Evolutionary conservation across 2,113 vertebrate genomes (phyloP).

Genomic region (Laticauda colubrina): DNA sequence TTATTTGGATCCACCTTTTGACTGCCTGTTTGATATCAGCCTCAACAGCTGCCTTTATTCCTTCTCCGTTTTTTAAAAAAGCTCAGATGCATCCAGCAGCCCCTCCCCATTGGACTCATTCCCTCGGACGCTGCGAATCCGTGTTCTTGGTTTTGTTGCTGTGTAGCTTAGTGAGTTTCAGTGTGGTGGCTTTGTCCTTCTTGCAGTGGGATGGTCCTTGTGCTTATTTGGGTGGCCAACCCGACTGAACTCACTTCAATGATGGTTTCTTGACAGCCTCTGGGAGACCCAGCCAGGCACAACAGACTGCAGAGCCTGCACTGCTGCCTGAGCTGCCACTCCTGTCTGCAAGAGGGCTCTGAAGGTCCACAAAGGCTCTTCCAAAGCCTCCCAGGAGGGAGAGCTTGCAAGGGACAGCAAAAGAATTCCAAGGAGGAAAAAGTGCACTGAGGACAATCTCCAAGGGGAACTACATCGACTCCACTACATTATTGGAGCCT

Average conservation of each 20-base stretch:
- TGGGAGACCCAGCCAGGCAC: not conserved
- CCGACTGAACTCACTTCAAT: not conserved
- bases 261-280: not conserved
- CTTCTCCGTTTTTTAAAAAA: not conserved
- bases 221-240: not conserved
- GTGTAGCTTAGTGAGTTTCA: not conserved
- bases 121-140: not conserved
- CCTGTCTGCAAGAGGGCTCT: constrained; percentile 40
- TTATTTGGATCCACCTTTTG: not conserved
- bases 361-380: constrained; percentile 25
- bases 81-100: not conserved
- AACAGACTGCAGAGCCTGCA: not conserved
- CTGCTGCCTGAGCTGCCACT: not conserved
- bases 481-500: not conserved
- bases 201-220: not conserved
- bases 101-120: not conserved
- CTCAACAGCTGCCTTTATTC: not conserved
- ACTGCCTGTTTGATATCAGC: not conserved
- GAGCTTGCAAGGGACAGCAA: not conserved
- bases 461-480: not conserved
- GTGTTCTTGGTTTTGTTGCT: not conserved
- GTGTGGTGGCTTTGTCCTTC: not conserved
- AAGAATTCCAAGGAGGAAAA: not conserved
- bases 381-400: no score
- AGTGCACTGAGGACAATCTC: not conserved